Base-by-base conservation (phyloP, 2,888 invertebrate species). In the Dorcus hopei region DNA sequence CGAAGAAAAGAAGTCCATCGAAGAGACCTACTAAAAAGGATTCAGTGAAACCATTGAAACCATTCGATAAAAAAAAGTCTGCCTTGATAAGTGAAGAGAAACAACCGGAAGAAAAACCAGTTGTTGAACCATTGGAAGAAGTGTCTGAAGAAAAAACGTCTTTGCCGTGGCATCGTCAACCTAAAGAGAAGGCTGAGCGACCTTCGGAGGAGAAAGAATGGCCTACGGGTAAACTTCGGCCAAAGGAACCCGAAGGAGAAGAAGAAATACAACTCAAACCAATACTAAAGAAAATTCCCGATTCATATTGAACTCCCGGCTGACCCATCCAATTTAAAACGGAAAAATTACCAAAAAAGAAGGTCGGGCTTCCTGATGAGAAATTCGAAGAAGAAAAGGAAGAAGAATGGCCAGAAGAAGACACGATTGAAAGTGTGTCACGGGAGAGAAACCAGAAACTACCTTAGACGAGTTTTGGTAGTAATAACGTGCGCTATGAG, bases 221-320 rank as follows among this genome's bases (percentile, higher is more conserved):
- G 68, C 70, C 70, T 26, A 67, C 57, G 39, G 69, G 71, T 48
- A 71, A 71, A 59, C 57, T 67, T 26, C 61, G 65, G 42, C 69
- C 72, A 2, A 72, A 72, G 62, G 76, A 78, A 54, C 70, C 75
- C 53, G 75, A 74, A 54, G 72, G 73, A 14, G 74, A 75, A 52
- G 83, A 83, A 72, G 78, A 81, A 59, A 77, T 83, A 0, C 71
- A 74, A 23, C 73, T 85, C 0, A 84, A 84, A 59, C 83, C 84
- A 1, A 67, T 79, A 38, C 70, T 62, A 16, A 68, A 65, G 51
- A 55, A 65, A 58, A 63, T 65, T 43, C 53, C 59, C 43, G 61
- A n/a, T n/a, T n/a, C n/a, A n/a, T n/a, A n/a, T n/a, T n/a, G n/a
- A n/a, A n/a, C n/a, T n/a, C n/a, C n/a, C n/a, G n/a, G n/a, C n/a